phyloP scores from a whole-genome alignment of 92 coral and sea anemone genomes.

The Hydrozoanthus gracilis region DNA sequence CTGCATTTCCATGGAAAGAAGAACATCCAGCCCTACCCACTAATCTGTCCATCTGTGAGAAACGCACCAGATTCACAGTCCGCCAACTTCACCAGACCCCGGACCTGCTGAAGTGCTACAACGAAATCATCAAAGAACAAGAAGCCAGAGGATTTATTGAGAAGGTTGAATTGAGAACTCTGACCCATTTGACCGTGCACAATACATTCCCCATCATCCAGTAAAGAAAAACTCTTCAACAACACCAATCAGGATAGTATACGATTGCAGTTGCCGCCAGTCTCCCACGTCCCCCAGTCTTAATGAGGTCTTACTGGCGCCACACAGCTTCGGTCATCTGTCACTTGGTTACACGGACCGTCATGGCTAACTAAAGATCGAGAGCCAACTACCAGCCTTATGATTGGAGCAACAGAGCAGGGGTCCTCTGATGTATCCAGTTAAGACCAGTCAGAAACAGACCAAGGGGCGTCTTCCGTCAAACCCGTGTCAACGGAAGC shows the following conservation, averaged over 20 bases:
- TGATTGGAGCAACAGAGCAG: background rate
- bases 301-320: slow-evolving; percentile 54
- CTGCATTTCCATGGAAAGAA: slow-evolving; percentile 67
- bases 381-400: slow-evolving; percentile 46
- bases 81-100: slow-evolving; percentile 58
- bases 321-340: slow-evolving; percentile 41
- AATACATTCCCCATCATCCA: slow-evolving; percentile 64
- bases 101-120: slow-evolving; percentile 32
- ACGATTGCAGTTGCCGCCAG: slow-evolving; percentile 61
- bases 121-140: slow-evolving; percentile 56
- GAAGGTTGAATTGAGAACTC: slow-evolving; percentile 50
- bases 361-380: slow-evolving; percentile 46
- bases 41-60: slow-evolving; percentile 32
- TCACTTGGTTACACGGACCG: slow-evolving; percentile 54
- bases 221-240: slow-evolving; percentile 65
- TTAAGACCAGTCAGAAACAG: too few species aligned
- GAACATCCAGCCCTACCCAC: slow-evolving; percentile 55
- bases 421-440: too few species aligned
- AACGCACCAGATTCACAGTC: slow-evolving; percentile 49
- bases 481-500: background rate
- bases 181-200: slow-evolving; percentile 37
- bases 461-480: background rate
- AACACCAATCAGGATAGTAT: slow-evolving; percentile 62
- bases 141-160: slow-evolving; percentile 68
- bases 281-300: slow-evolving; percentile 49